Evolutionary conservation across 2,797 vertebrate genomes (phyloP), one percentile per base, ranked within the genome.

Genomic region (Sebastes vulpes): DNA sequence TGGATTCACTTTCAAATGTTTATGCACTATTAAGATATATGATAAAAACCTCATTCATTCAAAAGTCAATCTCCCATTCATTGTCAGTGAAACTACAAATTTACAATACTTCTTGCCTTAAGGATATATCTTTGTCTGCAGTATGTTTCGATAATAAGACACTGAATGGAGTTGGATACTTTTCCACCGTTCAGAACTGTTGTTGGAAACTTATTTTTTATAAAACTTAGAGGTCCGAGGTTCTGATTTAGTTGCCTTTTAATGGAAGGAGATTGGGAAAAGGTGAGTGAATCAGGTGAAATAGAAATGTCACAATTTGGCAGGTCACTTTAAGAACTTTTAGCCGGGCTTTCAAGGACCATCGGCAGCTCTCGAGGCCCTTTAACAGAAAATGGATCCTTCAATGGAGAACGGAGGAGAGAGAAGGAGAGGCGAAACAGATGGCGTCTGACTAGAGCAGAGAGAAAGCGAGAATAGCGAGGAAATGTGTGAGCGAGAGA

Each of bases 251-350:
- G 23, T 42, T 4, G 18, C 52, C 4, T 63, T 63, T 52, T 50
- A 75, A 77, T 65, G 16, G 59, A 73, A 72, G 25, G 25, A 65
- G n/a, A 79, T 57, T 67, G 57, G 18, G 28, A 61, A 77, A 66
- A 68, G 31, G 66, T 70, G 65, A 72, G 42, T 38, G 35, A 81
- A 56, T 71, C 5, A 23, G 64, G 58, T 29, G 59, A 65, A 73
- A 61, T 26, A 73, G 32, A 88, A 78, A 67, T 16, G 14, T 35
- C 18, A 57, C 71, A 71, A 69, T 82, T 83, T 58, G 38, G 23
- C 16, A 35, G 50, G 68, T 75, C 68, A 70, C 76, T 80, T 79
- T 67, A 54, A 63, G 14, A 82, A 82, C 63, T 81, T 88, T 57
- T 63, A 75, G 18, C 20, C 2, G n/a, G 21, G n/a, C 26, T 84